Percentiles rank a stretch among this genome's conserved stretches.
Conservation (phyloP, 2,888 invertebrate species). For the Ecliptopera silaceata region DNA sequence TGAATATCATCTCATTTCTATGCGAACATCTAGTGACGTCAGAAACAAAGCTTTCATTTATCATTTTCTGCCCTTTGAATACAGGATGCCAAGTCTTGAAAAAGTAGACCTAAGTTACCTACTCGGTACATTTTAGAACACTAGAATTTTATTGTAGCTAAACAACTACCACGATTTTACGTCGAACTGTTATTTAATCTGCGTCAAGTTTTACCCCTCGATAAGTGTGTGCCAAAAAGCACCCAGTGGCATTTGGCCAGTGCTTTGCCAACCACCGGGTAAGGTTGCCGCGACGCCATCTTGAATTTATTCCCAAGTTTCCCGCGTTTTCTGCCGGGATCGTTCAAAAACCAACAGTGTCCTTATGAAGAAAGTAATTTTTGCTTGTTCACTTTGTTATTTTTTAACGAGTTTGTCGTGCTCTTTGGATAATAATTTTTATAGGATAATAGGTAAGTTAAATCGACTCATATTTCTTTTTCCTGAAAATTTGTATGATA, state of each 20-base stretch:
- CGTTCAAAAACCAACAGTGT: slow-evolving; percentile 49
- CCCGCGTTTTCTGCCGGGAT: slow-evolving; percentile 54
- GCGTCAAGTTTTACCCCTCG: slow-evolving; percentile 14
- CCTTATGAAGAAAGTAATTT: slow-evolving; percentile 73
- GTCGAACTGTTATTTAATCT: slow-evolving; percentile 2
- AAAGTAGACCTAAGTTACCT: too few relatives aligned
- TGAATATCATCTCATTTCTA: slow-evolving; percentile 2
- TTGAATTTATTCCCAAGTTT: slow-evolving; percentile 33
- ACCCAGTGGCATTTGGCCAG: slow-evolving; percentile 40
- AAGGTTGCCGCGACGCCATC: slow-evolving; percentile 53
- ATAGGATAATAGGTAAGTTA: slow-evolving; percentile 67
- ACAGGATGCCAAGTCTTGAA: too few relatives aligned
- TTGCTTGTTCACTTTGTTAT: slow-evolving; percentile 55
- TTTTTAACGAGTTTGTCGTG: slow-evolving; percentile 54
- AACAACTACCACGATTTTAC: slow-evolving; percentile 28
- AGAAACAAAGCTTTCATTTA: slow-evolving; percentile 1
- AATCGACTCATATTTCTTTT: neutral
- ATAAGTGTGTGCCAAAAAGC: slow-evolving; percentile 63
- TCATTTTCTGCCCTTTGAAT: slow-evolving; percentile 5
- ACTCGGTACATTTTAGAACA: neutral
- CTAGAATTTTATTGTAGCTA: slow-evolving; percentile 30
- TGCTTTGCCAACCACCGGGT: slow-evolving; percentile 60
- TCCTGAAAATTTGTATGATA: too few relatives aligned
- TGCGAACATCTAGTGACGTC: slow-evolving; percentile 11
- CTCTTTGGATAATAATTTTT: slow-evolving; percentile 72